Conservation (phyloP, 2,888 invertebrate genomes). For the Hemistola chrysoprasaria region DNA sequence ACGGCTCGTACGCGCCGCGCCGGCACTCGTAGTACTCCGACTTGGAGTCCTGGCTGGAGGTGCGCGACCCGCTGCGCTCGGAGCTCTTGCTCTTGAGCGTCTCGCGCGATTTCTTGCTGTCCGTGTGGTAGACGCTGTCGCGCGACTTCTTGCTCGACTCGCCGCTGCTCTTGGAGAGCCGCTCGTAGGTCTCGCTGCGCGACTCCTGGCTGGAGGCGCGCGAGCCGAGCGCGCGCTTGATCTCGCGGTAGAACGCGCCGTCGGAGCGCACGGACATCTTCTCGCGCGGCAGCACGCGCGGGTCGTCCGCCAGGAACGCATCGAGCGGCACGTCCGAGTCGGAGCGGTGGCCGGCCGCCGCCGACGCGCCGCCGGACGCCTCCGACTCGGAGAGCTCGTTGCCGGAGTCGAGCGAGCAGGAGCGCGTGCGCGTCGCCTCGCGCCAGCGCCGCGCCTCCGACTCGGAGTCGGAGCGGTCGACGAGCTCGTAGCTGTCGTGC, state of each 20-base stretch:
- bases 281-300: conserved; percentile 87
- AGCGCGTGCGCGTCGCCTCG: conserved; percentile 79
- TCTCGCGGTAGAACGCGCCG: conserved; percentile 87
- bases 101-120: conserved; percentile 85
- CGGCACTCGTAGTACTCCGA: conserved; percentile 87
- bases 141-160: conserved; percentile 85
- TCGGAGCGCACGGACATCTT: conserved; percentile 88
- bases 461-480: conserved; percentile 89
- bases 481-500: conserved; percentile 93
- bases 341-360: conserved; percentile 81
- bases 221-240: conserved; percentile 84
- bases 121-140: conserved; percentile 85
- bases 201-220: conserved; percentile 87
- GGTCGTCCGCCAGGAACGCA: conserved; percentile 90
- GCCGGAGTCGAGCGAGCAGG: conserved; percentile 89
- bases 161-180: conserved; percentile 82
- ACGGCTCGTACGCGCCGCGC: conserved; percentile 70
- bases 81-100: conserved; percentile 84
- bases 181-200: conserved; percentile 86
- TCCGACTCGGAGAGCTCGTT: conserved; percentile 88
- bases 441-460: conserved; percentile 62
- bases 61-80: conserved; percentile 82
- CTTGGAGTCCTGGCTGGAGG: conserved; percentile 88
- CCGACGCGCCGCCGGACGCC: conserved; percentile 76
- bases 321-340: conserved; percentile 88